Conservation (phyloP, 2,888 invertebrate species). For the Heliconius sara region DNA sequence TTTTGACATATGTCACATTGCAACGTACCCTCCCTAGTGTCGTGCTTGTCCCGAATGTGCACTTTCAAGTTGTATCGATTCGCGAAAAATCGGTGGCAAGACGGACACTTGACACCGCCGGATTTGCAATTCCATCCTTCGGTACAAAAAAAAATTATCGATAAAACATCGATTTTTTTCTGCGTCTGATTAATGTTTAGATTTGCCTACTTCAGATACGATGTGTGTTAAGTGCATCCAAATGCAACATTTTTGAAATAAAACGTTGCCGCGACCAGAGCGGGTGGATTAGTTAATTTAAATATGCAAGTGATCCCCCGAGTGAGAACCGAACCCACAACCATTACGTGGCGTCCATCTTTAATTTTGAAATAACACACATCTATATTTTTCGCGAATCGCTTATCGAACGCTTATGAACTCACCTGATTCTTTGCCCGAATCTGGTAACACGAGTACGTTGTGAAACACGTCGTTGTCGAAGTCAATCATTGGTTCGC, state of each 20-base stretch:
- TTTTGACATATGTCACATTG: constrained; percentile 89
- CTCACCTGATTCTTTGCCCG: constrained; percentile 75
- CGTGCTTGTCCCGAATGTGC: constrained; percentile 89
- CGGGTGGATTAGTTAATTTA: not conserved
- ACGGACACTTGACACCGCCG: constrained; percentile 85
- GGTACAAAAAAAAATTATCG: constrained; percentile 31
- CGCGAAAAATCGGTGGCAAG: constrained; percentile 86
- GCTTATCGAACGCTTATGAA: constrained; percentile 30
- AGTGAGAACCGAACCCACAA: not conserved
- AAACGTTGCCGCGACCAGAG: too few relatives aligned
- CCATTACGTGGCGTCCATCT: not conserved
- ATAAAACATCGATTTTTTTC: constrained; percentile 10
- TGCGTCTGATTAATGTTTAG: not conserved
- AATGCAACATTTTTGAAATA: too few relatives aligned
- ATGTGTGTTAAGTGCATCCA: too few relatives aligned
- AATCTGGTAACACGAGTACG: constrained; percentile 74
- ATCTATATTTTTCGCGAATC: constrained; percentile 41
- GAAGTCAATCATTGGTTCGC: constrained; percentile 78
- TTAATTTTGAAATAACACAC: not conserved
- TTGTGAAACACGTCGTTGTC: constrained; percentile 79
- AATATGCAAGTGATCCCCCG: not conserved
- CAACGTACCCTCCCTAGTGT: constrained; percentile 86
- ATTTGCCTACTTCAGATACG: too few relatives aligned
- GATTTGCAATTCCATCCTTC: constrained; percentile 78
- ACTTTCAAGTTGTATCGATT: constrained; percentile 88